Base-by-base conservation (phyloP, 1,140 invertebrate genomes). In the Pararge aegeria region DNA sequence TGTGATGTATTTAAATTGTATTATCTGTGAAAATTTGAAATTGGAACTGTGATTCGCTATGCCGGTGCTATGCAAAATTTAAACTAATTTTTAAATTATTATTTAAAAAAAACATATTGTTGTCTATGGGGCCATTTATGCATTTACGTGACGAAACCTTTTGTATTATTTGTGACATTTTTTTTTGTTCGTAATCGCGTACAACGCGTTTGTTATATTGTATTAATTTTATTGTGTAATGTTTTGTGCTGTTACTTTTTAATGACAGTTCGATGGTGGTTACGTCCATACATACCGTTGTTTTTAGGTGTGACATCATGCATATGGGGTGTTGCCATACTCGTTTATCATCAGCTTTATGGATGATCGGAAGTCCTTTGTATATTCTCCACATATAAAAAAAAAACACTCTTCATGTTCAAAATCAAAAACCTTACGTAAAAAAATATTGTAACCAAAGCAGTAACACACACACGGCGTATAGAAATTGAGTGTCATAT, bases 241-340 rank as follows among this genome's bases (percentile, higher is more conserved):
- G 65, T 75, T 64, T 79, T 81, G 80, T 83, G 80, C 70, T 79
- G 67, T 74, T 58, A 29, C 61, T 56, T 69, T 67, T 63, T 34
- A 37, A 73, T 77, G 73, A 70, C 68, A 89, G 86, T 83, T 85
- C 80, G 83, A 4, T 38, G 78, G 90, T 90, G 87, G 84, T 73
- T 89, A 55, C 84, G 75, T 61, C 78, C 77, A 21, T 91, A 92
- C 73, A 81, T 93, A 80, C 93, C 93, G 51, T 77, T 94, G 66
- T 91, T 94, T 89, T 90, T 94, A 80, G 93, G 93, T 68, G 90
- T 94, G 66, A 93, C 92, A 34, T 92, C 92, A 30, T 93, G 94
- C 89, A 91, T 95, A 77, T 95, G 94, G 94, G 94, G 94, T 74
- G 91, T 95, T 69, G 92, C 94, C 64, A 91, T 95, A 66, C 83